These are phyloP conservation scores for Epinephelus malabaricus DNA, from an alignment of 2,797 vertebrate species.

Conservation along the genomic window DNA sequence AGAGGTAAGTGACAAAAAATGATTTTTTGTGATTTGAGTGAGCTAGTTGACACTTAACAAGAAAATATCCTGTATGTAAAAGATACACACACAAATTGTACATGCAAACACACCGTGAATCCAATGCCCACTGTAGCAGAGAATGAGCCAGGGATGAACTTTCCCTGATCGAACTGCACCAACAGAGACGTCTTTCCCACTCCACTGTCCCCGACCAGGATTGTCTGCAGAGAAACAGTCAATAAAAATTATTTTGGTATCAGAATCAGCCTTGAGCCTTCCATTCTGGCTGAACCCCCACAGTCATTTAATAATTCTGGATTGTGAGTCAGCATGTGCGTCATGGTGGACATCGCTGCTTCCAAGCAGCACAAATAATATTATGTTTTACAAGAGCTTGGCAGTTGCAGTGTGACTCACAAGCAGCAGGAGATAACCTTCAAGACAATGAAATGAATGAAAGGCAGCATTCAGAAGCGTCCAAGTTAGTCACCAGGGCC, in stretches of 20 bases:
- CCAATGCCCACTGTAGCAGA: slow-evolving; percentile 96
- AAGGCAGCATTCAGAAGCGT: slow-evolving; percentile 28
- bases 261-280: not conserved
- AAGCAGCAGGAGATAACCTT: slow-evolving; percentile 50
- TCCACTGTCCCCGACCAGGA: slow-evolving; percentile 95
- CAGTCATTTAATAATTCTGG: slow-evolving; percentile 17
- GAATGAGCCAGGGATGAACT: slow-evolving; percentile 96
- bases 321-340: slow-evolving; percentile 56
- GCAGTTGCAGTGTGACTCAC: slow-evolving; percentile 59
- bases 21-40: not conserved
- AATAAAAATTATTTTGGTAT: not conserved
- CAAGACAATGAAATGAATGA: slow-evolving; percentile 44
- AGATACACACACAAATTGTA: not conserved
- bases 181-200: slow-evolving; percentile 96
- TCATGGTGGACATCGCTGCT: slow-evolving; percentile 35
- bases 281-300: not conserved
- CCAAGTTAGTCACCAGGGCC: slow-evolving; percentile 46
- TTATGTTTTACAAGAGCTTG: slow-evolving; percentile 34
- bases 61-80: not conserved
- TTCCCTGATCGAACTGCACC: slow-evolving; percentile 98
- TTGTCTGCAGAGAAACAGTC: slow-evolving; percentile 85
- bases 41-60: not conserved
- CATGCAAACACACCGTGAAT: slow-evolving; percentile 88
- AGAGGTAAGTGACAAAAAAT: not conserved
- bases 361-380: slow-evolving; percentile 21